Conservation (phyloP, 2,888 invertebrate genomes). For the Hypolimnas misippus region DNA sequence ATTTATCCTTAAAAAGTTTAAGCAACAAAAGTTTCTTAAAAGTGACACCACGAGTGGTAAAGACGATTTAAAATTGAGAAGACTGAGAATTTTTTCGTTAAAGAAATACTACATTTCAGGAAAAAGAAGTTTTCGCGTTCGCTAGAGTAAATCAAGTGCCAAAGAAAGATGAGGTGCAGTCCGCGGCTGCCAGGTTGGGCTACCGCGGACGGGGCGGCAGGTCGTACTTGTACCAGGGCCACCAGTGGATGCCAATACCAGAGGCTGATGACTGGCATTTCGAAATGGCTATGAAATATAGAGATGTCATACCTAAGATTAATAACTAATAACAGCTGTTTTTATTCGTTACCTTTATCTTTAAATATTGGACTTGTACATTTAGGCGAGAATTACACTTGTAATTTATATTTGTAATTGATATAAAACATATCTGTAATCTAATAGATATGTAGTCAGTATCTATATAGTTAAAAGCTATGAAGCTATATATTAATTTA, state of each 20-base stretch:
- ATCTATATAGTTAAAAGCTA: too few relatives aligned
- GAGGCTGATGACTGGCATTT: conserved; percentile 53
- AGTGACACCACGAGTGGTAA: too few relatives aligned
- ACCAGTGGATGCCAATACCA: conserved; percentile 64
- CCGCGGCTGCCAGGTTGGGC: conserved; percentile 56
- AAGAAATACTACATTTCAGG: conserved; percentile 49
- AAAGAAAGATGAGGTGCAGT: conserved; percentile 50
- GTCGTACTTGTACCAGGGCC: conserved; percentile 67
- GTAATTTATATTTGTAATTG: too few relatives aligned
- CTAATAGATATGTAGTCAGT: too few relatives aligned
- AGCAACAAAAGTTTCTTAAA: too few relatives aligned
- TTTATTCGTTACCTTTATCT: neutral
- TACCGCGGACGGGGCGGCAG: conserved; percentile 56
- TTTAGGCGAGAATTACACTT: too few relatives aligned
- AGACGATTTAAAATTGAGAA: too few relatives aligned
- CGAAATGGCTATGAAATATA: conserved; percentile 25
- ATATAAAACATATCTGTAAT: too few relatives aligned
- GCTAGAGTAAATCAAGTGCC: conserved; percentile 55
- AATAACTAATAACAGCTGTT: neutral
- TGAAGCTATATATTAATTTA: too few relatives aligned
- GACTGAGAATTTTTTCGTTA: too few relatives aligned
- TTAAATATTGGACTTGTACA: too few relatives aligned
- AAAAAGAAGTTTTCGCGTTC: conserved; percentile 46
- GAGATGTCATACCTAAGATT: neutral
- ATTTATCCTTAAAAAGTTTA: too few relatives aligned